phyloP scores from a whole-genome alignment of 35 echinoderm and acorn worm species.

The Lytechinus variegatus region DNA sequence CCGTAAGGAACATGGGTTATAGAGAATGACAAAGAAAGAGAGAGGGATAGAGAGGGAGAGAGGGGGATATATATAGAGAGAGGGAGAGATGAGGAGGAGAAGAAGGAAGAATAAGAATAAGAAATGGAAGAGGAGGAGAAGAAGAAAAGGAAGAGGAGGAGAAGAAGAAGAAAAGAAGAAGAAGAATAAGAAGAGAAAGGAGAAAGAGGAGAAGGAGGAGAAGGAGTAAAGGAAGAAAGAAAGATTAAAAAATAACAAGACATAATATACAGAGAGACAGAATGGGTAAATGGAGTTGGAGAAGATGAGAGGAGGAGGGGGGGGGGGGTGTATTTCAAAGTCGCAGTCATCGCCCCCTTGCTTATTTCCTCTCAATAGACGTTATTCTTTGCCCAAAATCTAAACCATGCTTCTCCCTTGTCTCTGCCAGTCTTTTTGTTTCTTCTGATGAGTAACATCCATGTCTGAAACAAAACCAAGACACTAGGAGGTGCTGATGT shows the following conservation, averaged over 20 bases:
- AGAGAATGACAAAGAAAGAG: too few species aligned
- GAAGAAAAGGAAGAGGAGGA: too few species aligned
- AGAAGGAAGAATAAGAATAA: neutral
- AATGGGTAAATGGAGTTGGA: neutral
- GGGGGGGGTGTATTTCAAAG: neutral
- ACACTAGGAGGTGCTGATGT: conserved; percentile 24
- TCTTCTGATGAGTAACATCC: conserved; percentile 31
- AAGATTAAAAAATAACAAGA: neutral
- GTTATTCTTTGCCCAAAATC: neutral
- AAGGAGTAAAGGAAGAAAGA: neutral
- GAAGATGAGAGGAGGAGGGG: too few species aligned
- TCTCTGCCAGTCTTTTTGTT: neutral
- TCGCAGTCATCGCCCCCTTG: neutral
- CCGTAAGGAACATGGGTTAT: neutral
- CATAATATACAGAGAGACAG: neutral
- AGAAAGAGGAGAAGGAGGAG: neutral
- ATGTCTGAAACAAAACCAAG: conserved; percentile 8
- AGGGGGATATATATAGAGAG: neutral
- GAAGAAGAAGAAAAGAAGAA: neutral
- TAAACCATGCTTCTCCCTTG: neutral
- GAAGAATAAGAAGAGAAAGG: too few species aligned
- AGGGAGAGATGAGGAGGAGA: neutral
- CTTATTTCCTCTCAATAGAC: neutral
- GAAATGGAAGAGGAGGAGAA: neutral
- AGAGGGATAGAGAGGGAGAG: neutral